Percentiles rank a stretch among this genome's conserved stretches.
These are phyloP conservation scores for Varecia variegata DNA, from an alignment of 2,797 vertebrate genomes.

Conservation along the genomic window DNA sequence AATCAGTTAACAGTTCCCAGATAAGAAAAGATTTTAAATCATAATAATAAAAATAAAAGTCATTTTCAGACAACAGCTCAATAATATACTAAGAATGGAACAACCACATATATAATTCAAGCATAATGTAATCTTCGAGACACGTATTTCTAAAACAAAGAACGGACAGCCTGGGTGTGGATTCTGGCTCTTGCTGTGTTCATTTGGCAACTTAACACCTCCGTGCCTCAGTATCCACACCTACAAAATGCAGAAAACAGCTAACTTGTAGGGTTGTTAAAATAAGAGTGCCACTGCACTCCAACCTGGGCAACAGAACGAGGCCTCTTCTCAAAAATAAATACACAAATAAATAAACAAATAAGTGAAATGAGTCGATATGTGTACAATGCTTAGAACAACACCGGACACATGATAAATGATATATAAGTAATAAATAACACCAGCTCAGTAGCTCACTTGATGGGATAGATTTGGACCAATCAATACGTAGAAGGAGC, in stretches of 20 bases:
- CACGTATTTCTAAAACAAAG: background rate
- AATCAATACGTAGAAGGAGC: background rate
- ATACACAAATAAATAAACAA: background rate
- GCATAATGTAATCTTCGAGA: background rate
- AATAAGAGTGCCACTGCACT: background rate
- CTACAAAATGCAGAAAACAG: background rate
- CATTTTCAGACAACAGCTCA: background rate
- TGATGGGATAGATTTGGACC: background rate
- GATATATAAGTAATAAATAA: background rate
- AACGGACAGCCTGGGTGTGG: background rate
- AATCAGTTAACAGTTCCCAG: slow-evolving; percentile 35
- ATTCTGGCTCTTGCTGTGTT: background rate
- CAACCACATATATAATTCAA: background rate
- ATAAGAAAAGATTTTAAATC: slow-evolving; percentile 16
- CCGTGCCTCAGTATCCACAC: background rate
- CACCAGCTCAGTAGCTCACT: background rate
- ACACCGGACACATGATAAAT: background rate
- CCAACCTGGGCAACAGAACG: background rate
- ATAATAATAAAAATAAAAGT: slow-evolving; percentile 17
- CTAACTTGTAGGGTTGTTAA: background rate
- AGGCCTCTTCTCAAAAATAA: background rate
- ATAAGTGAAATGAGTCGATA: background rate
- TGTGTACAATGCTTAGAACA: background rate
- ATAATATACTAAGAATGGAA: background rate
- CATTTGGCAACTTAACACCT: background rate